Evolutionary conservation across 2,888 invertebrate species (phyloP), one percentile per base, ranked within the genome.

Genomic region (Sphinx pinastri): DNA sequence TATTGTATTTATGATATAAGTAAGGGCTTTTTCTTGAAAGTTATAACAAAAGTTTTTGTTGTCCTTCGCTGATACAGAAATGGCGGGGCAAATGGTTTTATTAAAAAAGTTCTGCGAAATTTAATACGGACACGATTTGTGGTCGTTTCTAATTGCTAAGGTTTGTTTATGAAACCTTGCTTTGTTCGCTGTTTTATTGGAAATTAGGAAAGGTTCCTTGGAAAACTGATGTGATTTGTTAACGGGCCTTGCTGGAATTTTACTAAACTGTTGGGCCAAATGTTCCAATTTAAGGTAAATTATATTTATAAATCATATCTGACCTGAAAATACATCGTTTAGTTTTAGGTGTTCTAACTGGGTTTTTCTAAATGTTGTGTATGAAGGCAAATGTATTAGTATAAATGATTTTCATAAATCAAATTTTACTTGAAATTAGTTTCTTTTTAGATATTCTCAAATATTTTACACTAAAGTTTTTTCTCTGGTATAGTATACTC

Each of bases 81-180:
- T 63, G 63, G 13, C 38, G 16, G 47, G 45, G 31, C 16, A 13
- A 66, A 67, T 59, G 52, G 58, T 70, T 70, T 78, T 79, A 80
- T 79, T 80, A 80, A 79, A 80, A 80, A 80, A 80, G 76, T 80
- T 78, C 71, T 38, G 25, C 51, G 54, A 47, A 71, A 70, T 69
- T 71, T 72, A 68, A 71, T 68, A 69, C 67, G 71, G 57, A 58
- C 58, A 71, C 72, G 71, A 74, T 72, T 76, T 71, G 73, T 68
- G 72, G 71, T 72, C 49, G 45, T 72, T 74, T 70, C 70, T 73
- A 70, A 70, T 57, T 68, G 69, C 68, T 59, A 25, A 31, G 70
- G 69, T 71, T 74, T 76, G 72, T 76, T 76, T 76, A 71, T 75
- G 69, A 63, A 58, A 57, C 31, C 16, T 66, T 71, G 71, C 38